Conservation (phyloP, 2,113 vertebrate species). For the Pavo muticus region DNA sequence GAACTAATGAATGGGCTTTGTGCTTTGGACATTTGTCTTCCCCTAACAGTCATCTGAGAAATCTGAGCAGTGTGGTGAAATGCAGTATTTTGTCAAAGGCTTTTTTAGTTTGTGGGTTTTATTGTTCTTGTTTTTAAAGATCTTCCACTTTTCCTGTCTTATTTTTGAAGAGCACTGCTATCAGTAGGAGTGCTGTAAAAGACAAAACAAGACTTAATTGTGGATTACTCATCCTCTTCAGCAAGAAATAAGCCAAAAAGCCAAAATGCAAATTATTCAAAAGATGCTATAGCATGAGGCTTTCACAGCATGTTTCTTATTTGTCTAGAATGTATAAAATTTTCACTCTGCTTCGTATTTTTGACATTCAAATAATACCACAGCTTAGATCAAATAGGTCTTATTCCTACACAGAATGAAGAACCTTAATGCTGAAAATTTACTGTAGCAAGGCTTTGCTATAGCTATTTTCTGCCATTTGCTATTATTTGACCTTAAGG, state of each 20-base stretch:
- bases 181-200: neutral
- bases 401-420: neutral
- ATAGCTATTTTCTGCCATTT: neutral
- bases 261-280: neutral
- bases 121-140: neutral
- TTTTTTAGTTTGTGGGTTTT: neutral
- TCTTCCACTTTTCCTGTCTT: neutral
- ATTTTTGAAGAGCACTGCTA: neutral
- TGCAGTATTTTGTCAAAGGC: neutral
- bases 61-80: neutral
- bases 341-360: neutral
- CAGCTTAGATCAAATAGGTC: neutral
- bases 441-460: neutral
- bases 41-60: neutral
- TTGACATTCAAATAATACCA: no score
- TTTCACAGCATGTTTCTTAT: neutral
- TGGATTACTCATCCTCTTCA: neutral
- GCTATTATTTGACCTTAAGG: neutral
- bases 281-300: neutral
- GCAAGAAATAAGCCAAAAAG: neutral
- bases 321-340: rapidly evolving
- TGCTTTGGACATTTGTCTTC: neutral
- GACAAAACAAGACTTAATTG: neutral
- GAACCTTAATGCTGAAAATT: neutral
- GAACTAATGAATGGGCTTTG: neutral